Base-by-base conservation (phyloP, 2,888 invertebrate species). In the Priapulus caudatus region DNA sequence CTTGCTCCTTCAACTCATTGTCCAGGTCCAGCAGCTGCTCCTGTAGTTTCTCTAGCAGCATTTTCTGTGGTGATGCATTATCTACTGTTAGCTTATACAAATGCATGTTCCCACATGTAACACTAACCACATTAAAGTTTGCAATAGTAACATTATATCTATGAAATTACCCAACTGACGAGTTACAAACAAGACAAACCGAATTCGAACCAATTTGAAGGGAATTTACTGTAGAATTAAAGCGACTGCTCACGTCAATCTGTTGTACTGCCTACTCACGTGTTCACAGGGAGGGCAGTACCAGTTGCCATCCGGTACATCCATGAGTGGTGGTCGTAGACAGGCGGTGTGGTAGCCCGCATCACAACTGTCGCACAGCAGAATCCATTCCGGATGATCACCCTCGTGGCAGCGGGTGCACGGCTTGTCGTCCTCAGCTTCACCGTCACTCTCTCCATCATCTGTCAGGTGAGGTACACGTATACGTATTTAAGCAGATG, bases 241-340 rank as follows among this genome's bases (percentile, higher is more conserved):
- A 55, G 10, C 3, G 21, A 33, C 43, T 10, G 23, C 10, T 22
- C 21, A 15, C 16, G 43, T 2, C n/a, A 10, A 2, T 15, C 20
- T 15, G 20, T 21, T 18, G 10, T n/a, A 4, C 52, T 18, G n/a
- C 10, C 10, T 5, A 66, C 84, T 79, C 64, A 86, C 88, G 73
- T 97, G 97, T 71, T 91, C 87, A 73, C 97, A 98, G 0, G 88
- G 86, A 23, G 97, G 97, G 72, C 98, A 98, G 73, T 81, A 90
- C 98, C 97, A 98, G 71, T 93, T 88, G 0, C 95, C 95, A 68
- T 92, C 91, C 0, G 97, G 98, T 63, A 98, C 86, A 23, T 88
- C 80, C 74, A 93, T 82, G 44, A 98, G 78, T 54, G 91, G 81
- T 0, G 97, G 97, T 56, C 86, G 81, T 43, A 97, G 78, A 67